Percentiles rank a stretch among this genome's conserved stretches.
These are phyloP conservation scores for Yponomeuta sedellus DNA, from an alignment of 2,888 invertebrate species.

Conservation along the genomic window DNA sequence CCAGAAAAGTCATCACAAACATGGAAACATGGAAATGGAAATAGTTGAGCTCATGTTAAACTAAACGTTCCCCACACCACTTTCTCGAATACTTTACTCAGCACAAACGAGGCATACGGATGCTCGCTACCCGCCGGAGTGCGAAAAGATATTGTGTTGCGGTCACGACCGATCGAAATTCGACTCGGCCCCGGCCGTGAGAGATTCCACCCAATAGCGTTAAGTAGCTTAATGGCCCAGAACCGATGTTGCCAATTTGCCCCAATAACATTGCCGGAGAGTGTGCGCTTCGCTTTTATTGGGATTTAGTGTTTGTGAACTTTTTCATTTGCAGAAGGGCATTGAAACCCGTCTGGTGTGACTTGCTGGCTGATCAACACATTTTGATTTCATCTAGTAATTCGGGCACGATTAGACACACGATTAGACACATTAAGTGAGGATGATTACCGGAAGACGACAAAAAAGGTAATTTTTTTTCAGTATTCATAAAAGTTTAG, in stretches of 20 bases:
- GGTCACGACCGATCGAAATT: constrained; percentile 32
- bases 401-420: no score
- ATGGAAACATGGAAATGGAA: no score
- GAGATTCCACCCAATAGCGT: constrained; percentile 37
- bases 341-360: no score
- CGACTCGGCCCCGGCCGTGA: constrained; percentile 32
- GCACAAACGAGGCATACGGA: not conserved
- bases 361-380: no score
- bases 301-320: constrained; percentile 7
- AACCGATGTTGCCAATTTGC: constrained; percentile 54
- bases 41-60: no score
- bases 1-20: no score
- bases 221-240: constrained; percentile 53
- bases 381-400: no score
- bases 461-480: no score
- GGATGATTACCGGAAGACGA: no score
- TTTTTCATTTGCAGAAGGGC: not conserved
- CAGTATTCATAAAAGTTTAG: no score
- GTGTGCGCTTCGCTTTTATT: constrained; percentile 2
- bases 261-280: constrained; percentile 29
- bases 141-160: constrained; percentile 23
- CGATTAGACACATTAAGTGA: no score
- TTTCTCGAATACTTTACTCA: not conserved
- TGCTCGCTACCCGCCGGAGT: not conserved
- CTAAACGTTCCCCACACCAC: not conserved